phyloP scores from a whole-genome alignment of 2,113 vertebrate genomes.

The Pterocles burchelli region DNA sequence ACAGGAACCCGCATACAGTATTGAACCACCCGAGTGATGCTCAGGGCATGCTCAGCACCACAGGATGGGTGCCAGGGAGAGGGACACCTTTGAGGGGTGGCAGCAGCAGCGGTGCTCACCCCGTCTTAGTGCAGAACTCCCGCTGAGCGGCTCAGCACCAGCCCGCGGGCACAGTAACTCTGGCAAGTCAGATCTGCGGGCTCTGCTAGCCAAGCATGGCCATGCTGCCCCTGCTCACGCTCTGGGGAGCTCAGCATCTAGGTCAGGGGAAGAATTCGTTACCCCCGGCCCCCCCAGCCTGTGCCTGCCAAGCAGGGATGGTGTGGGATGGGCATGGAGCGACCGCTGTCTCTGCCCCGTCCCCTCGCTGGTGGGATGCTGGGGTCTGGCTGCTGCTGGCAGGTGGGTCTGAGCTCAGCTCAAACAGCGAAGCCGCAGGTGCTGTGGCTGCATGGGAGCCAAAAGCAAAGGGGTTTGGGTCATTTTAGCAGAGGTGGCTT shows the following conservation, averaged over 20 bases:
- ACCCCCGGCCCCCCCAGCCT: not conserved
- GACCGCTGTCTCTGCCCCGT: too few relatives aligned
- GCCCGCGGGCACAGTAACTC: not conserved
- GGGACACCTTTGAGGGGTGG: not conserved
- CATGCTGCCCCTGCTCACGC: not conserved
- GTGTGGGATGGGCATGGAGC: too few relatives aligned
- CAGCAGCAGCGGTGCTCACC: not conserved
- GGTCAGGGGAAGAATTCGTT: not conserved
- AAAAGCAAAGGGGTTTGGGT: not conserved
- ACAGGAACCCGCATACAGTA: fast-evolving
- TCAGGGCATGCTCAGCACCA: fast-evolving
- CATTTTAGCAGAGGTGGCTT: not conserved
- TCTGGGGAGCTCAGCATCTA: not conserved
- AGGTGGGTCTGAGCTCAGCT: too few relatives aligned
- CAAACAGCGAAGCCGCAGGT: too few relatives aligned
- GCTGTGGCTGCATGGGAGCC: fast-evolving
- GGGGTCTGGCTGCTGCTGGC: too few relatives aligned
- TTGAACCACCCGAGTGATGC: not conserved
- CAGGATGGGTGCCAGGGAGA: not conserved
- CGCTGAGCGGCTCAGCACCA: not conserved
- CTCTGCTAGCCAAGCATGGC: not conserved
- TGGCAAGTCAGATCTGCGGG: not conserved
- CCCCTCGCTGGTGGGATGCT: too few relatives aligned
- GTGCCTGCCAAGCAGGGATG: too few relatives aligned
- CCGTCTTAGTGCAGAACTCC: not conserved